phyloP scores from a whole-genome alignment of 2,113 vertebrate genomes.

The Cynocephalus volans region DNA sequence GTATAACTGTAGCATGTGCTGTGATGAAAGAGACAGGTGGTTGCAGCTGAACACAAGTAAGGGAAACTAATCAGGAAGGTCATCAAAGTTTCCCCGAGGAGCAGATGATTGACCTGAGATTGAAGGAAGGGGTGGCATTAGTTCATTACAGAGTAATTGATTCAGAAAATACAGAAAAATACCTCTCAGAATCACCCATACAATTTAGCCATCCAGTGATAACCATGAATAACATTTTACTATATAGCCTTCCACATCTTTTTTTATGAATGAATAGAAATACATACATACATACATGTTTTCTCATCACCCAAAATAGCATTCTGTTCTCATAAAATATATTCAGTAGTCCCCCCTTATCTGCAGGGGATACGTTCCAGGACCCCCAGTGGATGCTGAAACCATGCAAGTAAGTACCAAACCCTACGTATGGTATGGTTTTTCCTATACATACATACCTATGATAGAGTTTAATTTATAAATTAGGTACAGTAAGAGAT shows the following conservation, averaged over 20 bases:
- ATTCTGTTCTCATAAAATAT: not conserved
- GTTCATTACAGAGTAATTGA: not conserved
- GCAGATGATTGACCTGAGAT: not conserved
- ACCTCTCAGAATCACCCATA: not conserved
- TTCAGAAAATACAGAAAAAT: not conserved
- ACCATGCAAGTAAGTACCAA: too few species aligned
- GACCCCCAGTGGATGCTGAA: too few species aligned
- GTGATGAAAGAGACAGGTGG: fast-evolving
- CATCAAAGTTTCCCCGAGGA: not conserved
- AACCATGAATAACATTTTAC: not conserved
- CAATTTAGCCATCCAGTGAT: not conserved
- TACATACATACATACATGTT: fast-evolving
- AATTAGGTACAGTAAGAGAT: too few species aligned
- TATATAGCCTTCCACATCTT: not conserved
- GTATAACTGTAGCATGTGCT: not conserved
- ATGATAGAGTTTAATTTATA: too few species aligned
- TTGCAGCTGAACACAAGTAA: not conserved
- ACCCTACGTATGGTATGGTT: too few species aligned
- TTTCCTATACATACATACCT: too few species aligned
- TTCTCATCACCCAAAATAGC: not conserved
- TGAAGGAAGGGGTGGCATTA: not conserved
- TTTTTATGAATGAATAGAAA: constrained; percentile 25
- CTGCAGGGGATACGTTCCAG: too few species aligned
- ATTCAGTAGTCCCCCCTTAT: too few species aligned
- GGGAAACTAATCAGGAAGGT: not conserved